A percentile compares a stretch with the other conserved stretches of the same genome.
phyloP scores from a whole-genome alignment of 2,888 invertebrate genomes.

The Calameuta idolon region DNA sequence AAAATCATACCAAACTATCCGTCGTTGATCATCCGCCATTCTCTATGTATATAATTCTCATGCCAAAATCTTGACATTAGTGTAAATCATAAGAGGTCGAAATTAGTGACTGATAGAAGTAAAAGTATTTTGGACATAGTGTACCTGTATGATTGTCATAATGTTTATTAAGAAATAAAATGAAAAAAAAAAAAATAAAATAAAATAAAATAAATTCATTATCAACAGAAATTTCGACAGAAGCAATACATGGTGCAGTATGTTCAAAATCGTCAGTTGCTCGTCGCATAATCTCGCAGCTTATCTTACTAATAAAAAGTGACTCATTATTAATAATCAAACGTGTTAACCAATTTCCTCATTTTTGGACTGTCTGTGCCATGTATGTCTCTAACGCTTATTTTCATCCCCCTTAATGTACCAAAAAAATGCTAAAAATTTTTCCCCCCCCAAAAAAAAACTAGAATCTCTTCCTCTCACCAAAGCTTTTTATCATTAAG shows the following conservation, averaged over 20 bases:
- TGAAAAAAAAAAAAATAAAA: not conserved
- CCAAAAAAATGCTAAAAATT: not conserved
- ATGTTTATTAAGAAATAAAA: not conserved
- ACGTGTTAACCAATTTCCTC: constrained; percentile 9
- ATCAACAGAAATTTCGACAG: not conserved
- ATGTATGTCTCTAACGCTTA: constrained; percentile 20
- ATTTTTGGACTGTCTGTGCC: constrained; percentile 24
- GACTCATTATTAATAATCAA: not conserved
- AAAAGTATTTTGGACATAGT: constrained; percentile 24
- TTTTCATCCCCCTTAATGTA: not conserved
- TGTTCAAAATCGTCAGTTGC: constrained; percentile 20
- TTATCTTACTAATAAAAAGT: constrained; percentile 14
- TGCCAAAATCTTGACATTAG: constrained; percentile 5
- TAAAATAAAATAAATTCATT: not conserved
- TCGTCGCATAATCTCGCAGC: constrained; percentile 1
- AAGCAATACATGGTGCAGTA: constrained; percentile 25
- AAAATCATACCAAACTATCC: not conserved
- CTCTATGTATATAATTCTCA: not conserved
- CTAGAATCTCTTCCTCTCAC: not conserved
- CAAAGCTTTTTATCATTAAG: not conserved
- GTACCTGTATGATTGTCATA: constrained; percentile 23
- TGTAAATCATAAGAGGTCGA: constrained; percentile 8
- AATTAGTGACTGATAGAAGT: not conserved
- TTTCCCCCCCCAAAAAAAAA: no score
- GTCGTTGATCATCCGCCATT: not conserved